These are phyloP conservation scores for Drosophila paucipuncta DNA, from an alignment of 2,888 invertebrate genomes.

Conservation along the genomic window DNA sequence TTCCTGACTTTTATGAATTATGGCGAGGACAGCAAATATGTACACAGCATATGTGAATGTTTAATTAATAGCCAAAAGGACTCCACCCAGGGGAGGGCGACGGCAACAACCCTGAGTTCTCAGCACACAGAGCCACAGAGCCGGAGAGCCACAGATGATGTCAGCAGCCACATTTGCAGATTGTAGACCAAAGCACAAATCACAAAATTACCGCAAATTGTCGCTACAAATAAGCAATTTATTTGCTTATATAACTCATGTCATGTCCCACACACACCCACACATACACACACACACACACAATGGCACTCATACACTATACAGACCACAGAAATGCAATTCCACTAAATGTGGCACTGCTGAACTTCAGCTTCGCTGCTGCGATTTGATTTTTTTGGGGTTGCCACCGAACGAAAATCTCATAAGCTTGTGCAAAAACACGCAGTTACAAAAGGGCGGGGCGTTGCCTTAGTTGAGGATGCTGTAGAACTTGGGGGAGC, in stretches of 20 bases:
- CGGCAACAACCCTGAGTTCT: constrained; percentile 30
- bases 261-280: constrained; percentile 15
- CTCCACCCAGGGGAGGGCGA: constrained; percentile 7
- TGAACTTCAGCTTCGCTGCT: constrained; percentile 15
- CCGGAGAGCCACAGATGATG: constrained; percentile 52
- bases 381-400: constrained; percentile 48
- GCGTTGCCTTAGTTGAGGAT: neutral
- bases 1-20: constrained; percentile 37
- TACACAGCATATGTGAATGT: constrained; percentile 40
- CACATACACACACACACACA: constrained; percentile 11
- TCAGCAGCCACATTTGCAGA: constrained; percentile 49
- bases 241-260: constrained; percentile 71
- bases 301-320: constrained; percentile 1
- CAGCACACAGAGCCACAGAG: neutral
- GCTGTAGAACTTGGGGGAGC: constrained; percentile 17
- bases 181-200: constrained; percentile 57
- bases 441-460: constrained; percentile 35
- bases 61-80: constrained; percentile 72
- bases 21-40: constrained; percentile 43
- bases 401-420: constrained; percentile 62
- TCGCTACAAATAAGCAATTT: constrained; percentile 82
- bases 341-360: constrained; percentile 50
- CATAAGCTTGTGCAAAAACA: constrained; percentile 76
- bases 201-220: constrained; percentile 80
- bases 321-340: constrained; percentile 53